Conservation (phyloP, 2,888 invertebrate genomes). For the Stenotaenia linearis region DNA sequence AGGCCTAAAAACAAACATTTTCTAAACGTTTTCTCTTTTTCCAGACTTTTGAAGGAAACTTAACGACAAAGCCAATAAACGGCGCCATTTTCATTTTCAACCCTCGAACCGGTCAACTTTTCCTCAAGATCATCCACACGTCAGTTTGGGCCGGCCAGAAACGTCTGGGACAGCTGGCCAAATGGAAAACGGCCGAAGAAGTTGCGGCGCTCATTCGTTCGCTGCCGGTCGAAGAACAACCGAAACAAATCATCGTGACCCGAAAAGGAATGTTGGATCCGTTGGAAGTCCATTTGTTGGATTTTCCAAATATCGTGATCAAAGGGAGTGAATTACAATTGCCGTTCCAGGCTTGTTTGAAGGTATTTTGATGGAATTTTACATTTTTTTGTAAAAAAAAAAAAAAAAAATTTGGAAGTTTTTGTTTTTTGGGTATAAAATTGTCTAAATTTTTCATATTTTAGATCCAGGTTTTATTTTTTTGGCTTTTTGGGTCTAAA, state of each 20-base stretch:
- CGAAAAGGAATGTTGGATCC: conserved; percentile 99
- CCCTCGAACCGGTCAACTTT: conserved; percentile 96
- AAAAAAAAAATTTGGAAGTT: too few species aligned
- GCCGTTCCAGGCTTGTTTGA: conserved; percentile 80
- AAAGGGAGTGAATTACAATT: conserved; percentile 97
- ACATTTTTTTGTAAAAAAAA: conserved; percentile 31
- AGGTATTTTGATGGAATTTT: background rate
- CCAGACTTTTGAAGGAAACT: conserved; percentile 94
- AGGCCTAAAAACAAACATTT: too few species aligned
- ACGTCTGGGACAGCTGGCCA: conserved; percentile 97
- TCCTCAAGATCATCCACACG: conserved; percentile 99
- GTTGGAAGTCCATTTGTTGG: conserved; percentile 95
- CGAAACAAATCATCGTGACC: conserved; percentile 99
- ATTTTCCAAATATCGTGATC: conserved; percentile 99
- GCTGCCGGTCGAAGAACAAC: conserved; percentile 97
- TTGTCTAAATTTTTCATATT: too few species aligned
- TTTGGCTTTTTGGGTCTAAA: too few species aligned
- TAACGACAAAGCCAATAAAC: conserved; percentile 99
- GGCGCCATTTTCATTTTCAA: conserved; percentile 99
- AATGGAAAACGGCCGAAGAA: conserved; percentile 99
- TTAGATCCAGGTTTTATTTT: too few species aligned
- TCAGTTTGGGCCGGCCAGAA: conserved; percentile 99
- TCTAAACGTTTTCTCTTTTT: conserved; percentile 9
- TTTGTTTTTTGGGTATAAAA: too few species aligned
- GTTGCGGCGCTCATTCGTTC: conserved; percentile 98